Evolutionary conservation across 2,888 invertebrate species (phyloP), one percentile per base, ranked within the genome.

Genomic region (Nebria brevicollis): DNA sequence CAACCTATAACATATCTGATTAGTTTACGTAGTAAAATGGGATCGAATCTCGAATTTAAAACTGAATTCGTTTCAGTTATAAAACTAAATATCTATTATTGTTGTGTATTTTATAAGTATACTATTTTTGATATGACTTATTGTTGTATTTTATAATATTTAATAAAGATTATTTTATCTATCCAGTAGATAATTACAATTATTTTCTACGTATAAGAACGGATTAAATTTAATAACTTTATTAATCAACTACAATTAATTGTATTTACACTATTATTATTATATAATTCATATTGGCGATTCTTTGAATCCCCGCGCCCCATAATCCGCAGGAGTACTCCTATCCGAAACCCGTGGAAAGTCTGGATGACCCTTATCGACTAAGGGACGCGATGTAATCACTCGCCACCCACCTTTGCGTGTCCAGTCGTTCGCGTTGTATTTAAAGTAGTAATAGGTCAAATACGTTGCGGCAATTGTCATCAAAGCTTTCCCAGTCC

Each of bases 401-500:
- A 94, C 90, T 89, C 92, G 91, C 94, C 94, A 95, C 72, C 96
- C 95, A 81, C 93, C 92, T 86, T 93, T 93, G 83, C 92, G 92
- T 0, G 94, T 94, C 97, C 96, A 97, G 88, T 94, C 93, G 89
- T 95, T 94, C 84, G 89, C 89, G 88, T 94, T 94, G 87, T 97
- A 97, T 90, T 96, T 96, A 84, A 95, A 93, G 86, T 96, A 95
- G 87, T 97, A 97, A 81, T 81, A 81, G 15, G 72, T 66, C 34
- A 87, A 87, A 83, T 94, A 92, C n/a, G 92, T 84, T 11, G 89
- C 89, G 65, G 90, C 83, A 75, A 92, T 83, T 0, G 89, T 85
- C 43, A 95, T 85, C 0, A 91, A 86, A 10, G 91, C 83, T 90
- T 94, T 95, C 10, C 94, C 95, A 82, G 92, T 90, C 82, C 92